phyloP scores from a whole-genome alignment of 1,140 invertebrate genomes.

The Brachionus calyciflorus region DNA sequence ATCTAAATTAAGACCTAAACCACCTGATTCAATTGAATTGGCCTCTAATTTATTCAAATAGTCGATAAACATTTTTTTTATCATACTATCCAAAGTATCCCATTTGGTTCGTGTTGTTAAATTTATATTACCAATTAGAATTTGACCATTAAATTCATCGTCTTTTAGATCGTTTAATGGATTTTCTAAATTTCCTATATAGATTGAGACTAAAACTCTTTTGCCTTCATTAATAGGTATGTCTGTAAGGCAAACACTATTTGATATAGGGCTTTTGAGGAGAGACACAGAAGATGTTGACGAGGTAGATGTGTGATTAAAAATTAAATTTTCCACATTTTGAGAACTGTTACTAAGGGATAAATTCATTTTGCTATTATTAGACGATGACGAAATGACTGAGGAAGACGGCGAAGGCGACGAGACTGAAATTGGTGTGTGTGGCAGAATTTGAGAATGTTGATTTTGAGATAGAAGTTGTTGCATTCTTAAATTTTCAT shows the following conservation, averaged over 20 bases:
- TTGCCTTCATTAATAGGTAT: slow-evolving; percentile 71
- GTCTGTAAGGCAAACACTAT: slow-evolving; percentile 50
- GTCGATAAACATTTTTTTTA: slow-evolving; percentile 82
- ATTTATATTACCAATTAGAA: slow-evolving; percentile 78
- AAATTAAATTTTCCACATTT: slow-evolving; percentile 23
- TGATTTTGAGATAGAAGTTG: not conserved
- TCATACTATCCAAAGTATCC: slow-evolving; percentile 85
- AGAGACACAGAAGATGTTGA: slow-evolving; percentile 29
- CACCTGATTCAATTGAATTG: slow-evolving; percentile 9
- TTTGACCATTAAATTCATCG: slow-evolving; percentile 48
- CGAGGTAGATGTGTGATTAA: slow-evolving; percentile 26
- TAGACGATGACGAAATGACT: slow-evolving; percentile 38
- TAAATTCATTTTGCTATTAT: slow-evolving; percentile 39
- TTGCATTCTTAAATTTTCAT: slow-evolving; percentile 37
- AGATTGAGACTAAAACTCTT: slow-evolving; percentile 76
- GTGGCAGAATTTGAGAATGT: not conserved
- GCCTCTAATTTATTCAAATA: slow-evolving; percentile 25
- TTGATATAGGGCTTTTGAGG: slow-evolving; percentile 37
- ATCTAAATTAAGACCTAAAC: slow-evolving; percentile 34
- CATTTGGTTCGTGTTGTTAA: slow-evolving; percentile 89
- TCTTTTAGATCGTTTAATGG: not conserved
- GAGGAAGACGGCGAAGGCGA: slow-evolving; percentile 39
- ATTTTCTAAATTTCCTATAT: slow-evolving; percentile 64
- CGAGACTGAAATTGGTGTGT: slow-evolving; percentile 13
- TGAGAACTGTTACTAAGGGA: slow-evolving; percentile 39